These are phyloP conservation scores for Drosophila barbarae DNA, from an alignment of 2,888 invertebrate genomes.

Conservation along the genomic window DNA sequence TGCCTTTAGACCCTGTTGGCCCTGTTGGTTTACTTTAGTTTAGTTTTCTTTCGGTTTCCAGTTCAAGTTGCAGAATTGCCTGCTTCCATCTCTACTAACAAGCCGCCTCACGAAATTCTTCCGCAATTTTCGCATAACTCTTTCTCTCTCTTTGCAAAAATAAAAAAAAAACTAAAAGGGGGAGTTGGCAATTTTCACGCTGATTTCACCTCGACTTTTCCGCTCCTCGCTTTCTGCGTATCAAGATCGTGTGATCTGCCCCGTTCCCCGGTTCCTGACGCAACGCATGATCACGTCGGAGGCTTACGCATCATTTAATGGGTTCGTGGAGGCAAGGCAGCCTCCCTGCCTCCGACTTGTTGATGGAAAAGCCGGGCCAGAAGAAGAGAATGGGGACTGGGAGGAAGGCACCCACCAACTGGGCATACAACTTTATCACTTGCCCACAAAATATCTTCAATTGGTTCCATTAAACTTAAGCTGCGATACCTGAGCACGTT, in stretches of 20 bases:
- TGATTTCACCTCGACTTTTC: constrained; percentile 29
- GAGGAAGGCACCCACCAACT: constrained; percentile 55
- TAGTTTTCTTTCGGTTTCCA: constrained; percentile 41
- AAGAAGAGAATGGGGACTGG: not conserved
- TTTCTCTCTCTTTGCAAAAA: not conserved
- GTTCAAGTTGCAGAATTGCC: constrained; percentile 9
- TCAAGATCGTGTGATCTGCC: constrained; percentile 63
- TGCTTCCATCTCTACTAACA: constrained; percentile 31
- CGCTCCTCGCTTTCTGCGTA: constrained; percentile 40
- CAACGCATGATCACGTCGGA: constrained; percentile 68
- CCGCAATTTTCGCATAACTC: constrained; percentile 60
- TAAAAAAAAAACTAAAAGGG: not conserved
- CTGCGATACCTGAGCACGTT: constrained; percentile 57
- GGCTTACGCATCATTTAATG: constrained; percentile 70
- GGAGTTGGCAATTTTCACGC: constrained; percentile 43
- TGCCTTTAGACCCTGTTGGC: constrained; percentile 27
- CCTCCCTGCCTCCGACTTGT: constrained; percentile 30
- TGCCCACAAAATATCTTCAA: constrained; percentile 76
- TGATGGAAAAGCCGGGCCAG: constrained; percentile 51
- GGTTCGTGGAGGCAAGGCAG: constrained; percentile 57
- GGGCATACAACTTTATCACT: constrained; percentile 76
- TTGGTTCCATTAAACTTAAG: constrained; percentile 76
- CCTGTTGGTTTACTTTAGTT: constrained; percentile 64
- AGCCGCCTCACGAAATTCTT: constrained; percentile 46
- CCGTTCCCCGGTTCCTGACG: constrained; percentile 31